Evolutionary conservation across 2,797 vertebrate genomes (phyloP), one percentile per base, ranked within the genome.

Genomic region (Fistularia tabacaria): DNA sequence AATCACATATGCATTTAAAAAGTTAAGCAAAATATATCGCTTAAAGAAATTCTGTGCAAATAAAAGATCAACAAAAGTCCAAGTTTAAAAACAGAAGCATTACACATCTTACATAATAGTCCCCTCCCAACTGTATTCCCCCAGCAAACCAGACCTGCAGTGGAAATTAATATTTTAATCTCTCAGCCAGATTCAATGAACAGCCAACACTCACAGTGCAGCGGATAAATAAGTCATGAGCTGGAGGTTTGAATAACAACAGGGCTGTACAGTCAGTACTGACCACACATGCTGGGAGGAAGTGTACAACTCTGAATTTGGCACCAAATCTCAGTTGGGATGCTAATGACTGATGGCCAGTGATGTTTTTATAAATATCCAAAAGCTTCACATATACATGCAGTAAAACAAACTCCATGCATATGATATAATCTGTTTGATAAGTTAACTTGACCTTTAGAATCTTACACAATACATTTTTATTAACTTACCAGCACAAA

Each of bases 91-190:
- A 25, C n/a, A n/a, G n/a, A 25, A 25, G 25, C 25, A 25, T 25
- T 25, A 25, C 54, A 66, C 48, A 9, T 69, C 63, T 89, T 85
- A 79, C 78, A 67, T 85, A 89, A 88, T 9, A 51, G 37, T 36
- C 12, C 14, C 52, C 52, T n/a, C 57, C 51, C 63, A 55, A 72
- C 61, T 71, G 68, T 49, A 55, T 56, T 58, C 60, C 56, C 52
- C 49, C 73, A 63, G 63, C 46, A 50, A 37, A 52, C 44, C 66
- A 62, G 74, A 66, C 76, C 72, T 77, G 79, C 75, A 64, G 64
- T 71, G 77, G 77, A 81, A 79, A 89, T 91, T 59, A 83, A 89
- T 89, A 90, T 88, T 88, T 89, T 59, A 87, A 84, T 78, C 77
- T 64, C 56, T 77, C 69, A 41, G 59, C 61, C 65, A 55, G 61